Evolutionary conservation across 2,888 invertebrate genomes (phyloP).

Genomic region (Tenthredo scrophulariae): DNA sequence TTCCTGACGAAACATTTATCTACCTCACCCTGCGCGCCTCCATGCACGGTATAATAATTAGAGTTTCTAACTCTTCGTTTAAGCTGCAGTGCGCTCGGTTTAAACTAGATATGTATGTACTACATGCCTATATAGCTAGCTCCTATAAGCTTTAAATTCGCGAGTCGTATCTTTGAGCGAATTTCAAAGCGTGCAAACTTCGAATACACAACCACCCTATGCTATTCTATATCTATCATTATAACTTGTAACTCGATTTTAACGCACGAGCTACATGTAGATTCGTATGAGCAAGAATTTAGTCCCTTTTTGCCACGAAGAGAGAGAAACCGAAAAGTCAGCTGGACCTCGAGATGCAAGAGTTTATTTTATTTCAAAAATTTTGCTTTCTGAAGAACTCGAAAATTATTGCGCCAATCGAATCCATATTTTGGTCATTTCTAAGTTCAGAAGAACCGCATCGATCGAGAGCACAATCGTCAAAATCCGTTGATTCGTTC

Average conservation of each 20-base stretch:
- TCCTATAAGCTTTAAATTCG: neutral
- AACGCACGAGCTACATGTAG: neutral
- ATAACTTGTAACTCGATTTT: neutral
- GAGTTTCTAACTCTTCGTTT: conserved; percentile 26
- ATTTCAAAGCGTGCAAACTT: conserved; percentile 14
- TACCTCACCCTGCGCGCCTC: neutral
- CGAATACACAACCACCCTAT: neutral
- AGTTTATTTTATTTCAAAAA: neutral
- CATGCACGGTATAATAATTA: conserved; percentile 38
- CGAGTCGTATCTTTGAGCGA: neutral
- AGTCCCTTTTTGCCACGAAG: neutral
- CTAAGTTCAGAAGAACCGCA: no score
- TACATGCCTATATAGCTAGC: neutral
- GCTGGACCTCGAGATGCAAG: neutral
- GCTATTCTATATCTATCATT: neutral
- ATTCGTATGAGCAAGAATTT: neutral
- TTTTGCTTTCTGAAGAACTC: neutral
- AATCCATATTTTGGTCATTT: neutral
- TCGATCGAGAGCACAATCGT: no score
- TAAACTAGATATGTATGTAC: neutral
- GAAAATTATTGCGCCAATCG: neutral
- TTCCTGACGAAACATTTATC: conserved; percentile 35
- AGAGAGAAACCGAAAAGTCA: neutral
- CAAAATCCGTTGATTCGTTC: no score
- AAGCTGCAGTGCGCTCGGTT: neutral